Percentiles rank a stretch among this genome's conserved stretches.
Conservation (phyloP, 1,140 invertebrate genomes). For the Laupala kohalensis region DNA sequence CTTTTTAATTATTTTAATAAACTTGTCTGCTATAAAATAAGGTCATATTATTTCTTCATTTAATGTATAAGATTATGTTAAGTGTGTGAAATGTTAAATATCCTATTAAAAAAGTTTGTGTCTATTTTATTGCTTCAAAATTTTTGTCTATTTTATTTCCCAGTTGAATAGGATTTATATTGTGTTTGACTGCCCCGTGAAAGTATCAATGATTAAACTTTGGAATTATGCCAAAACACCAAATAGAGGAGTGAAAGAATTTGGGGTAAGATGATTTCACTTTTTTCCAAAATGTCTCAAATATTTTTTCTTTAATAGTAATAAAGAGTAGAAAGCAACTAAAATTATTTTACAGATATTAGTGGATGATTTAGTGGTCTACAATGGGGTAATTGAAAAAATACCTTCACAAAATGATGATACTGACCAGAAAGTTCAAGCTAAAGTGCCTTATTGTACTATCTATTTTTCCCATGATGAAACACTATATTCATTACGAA, state of each 20-base stretch:
- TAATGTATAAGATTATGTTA: no score
- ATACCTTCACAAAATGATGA: conserved; percentile 22
- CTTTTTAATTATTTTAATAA: no score
- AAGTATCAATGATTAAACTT: conserved; percentile 59
- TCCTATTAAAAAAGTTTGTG: no score
- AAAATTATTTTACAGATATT: conserved; percentile 40
- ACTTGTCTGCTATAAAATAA: no score
- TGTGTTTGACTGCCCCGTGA: conserved; percentile 60
- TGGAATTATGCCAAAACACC: conserved; percentile 78
- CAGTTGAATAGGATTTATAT: conserved; percentile 57
- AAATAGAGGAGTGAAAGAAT: conserved; percentile 62
- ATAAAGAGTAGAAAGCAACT: not conserved
- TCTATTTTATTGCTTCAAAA: no score
- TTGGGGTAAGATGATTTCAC: conserved; percentile 43
- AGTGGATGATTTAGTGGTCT: conserved; percentile 63
- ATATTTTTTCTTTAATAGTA: not conserved
- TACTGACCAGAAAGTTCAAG: conserved; percentile 23
- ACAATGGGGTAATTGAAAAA: conserved; percentile 48
- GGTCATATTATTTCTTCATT: no score
- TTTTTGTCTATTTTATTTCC: conserved; percentile 18
- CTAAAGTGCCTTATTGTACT: conserved; percentile 29
- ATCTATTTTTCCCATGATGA: conserved; percentile 34
- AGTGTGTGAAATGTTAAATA: no score
- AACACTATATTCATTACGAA: conserved; percentile 16
- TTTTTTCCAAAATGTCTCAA: not conserved